Evolutionary conservation across 2,113 vertebrate genomes (phyloP).

Genomic region (Neoarius graeffei): DNA sequence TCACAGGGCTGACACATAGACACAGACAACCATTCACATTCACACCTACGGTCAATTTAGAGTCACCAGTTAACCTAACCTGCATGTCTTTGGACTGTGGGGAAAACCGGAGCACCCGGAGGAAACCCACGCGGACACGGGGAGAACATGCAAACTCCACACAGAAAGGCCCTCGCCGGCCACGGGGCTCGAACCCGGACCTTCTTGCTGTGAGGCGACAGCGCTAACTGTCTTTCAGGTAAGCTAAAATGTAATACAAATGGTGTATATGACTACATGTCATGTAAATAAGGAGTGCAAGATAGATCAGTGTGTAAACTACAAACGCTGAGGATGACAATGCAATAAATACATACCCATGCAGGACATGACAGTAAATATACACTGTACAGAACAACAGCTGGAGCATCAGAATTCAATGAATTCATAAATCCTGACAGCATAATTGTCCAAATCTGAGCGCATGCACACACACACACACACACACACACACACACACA

Average conservation of each 20-base stretch:
- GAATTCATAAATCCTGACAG: neutral
- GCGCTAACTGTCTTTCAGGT: neutral
- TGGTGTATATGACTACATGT: too few species aligned
- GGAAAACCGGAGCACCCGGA: too few species aligned
- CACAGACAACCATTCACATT: too few species aligned
- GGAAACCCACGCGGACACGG: too few species aligned
- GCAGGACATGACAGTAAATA: neutral
- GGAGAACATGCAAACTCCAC: too few species aligned
- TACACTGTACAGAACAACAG: constrained; percentile 7
- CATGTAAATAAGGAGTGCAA: neutral
- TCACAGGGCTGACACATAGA: too few species aligned
- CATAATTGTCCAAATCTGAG: neutral
- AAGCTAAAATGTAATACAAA: neutral
- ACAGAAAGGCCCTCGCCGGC: too few species aligned
- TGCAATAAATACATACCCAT: neutral
- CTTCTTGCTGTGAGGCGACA: too few species aligned
- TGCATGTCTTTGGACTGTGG: too few species aligned
- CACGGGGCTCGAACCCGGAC: too few species aligned
- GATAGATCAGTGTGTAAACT: neutral
- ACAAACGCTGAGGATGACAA: neutral
- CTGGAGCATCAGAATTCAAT: neutral
- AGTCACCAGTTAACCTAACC: too few species aligned
- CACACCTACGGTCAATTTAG: too few species aligned
- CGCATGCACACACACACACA: neutral
- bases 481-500: neutral